Evolutionary conservation across 2,797 vertebrate species (phyloP).

Genomic region (Oreortyx pictus): DNA sequence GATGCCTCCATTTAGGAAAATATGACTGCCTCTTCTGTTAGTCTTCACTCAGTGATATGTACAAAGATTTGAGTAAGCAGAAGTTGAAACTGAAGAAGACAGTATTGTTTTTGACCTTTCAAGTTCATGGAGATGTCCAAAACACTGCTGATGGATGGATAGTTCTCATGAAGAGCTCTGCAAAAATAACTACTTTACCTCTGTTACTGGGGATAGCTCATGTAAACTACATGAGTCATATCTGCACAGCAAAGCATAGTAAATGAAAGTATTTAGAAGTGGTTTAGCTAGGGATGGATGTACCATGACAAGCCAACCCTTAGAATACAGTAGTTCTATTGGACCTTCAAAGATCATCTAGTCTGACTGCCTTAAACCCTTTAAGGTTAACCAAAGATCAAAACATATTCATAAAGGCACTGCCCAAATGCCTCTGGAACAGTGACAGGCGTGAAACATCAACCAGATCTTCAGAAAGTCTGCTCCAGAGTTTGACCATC

Average conservation of each 20-base stretch:
- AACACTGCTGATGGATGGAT: neutral
- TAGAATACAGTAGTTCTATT: neutral
- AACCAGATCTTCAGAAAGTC: neutral
- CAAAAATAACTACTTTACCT: neutral
- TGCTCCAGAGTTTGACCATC: neutral
- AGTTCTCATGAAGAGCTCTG: neutral
- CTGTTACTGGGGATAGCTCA: neutral
- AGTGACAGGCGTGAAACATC: neutral
- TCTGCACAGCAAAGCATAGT: neutral
- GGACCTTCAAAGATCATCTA: neutral
- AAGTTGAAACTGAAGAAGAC: neutral
- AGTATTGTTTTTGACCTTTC: neutral
- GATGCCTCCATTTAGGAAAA: neutral
- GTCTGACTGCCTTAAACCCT: neutral
- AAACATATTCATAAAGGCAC: neutral
- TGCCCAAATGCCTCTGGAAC: neutral
- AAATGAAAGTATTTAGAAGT: neutral
- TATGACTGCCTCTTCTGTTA: neutral
- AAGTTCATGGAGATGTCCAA: neutral
- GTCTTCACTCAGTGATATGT: neutral
- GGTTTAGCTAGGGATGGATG: neutral
- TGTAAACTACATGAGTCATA: neutral
- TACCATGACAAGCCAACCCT: neutral
- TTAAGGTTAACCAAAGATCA: neutral
- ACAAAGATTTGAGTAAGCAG: neutral